Conservation (phyloP, 2,113 vertebrate genomes). For the Poicephalus meyeri region DNA sequence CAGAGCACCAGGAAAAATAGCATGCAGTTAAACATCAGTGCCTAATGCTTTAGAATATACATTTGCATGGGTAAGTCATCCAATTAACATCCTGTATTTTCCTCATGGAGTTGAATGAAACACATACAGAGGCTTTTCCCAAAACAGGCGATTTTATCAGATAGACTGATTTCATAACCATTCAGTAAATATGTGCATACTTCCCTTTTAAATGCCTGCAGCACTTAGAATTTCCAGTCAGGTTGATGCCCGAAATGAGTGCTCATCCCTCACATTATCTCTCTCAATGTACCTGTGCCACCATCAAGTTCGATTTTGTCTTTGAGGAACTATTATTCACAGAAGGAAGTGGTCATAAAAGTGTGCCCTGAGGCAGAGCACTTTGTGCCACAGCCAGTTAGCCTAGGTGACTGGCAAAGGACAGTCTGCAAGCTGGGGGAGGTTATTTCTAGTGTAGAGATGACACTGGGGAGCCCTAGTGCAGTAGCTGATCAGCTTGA, state of each 20-base stretch:
- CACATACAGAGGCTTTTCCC: background rate
- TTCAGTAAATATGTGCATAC: background rate
- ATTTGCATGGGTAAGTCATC: background rate
- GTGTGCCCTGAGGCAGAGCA: background rate
- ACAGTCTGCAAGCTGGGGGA: background rate
- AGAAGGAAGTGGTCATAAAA: background rate
- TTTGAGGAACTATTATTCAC: background rate
- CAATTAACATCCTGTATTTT: background rate
- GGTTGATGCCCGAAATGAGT: background rate
- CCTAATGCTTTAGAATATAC: background rate
- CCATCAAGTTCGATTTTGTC: background rate
- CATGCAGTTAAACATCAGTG: background rate
- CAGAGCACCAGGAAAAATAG: background rate
- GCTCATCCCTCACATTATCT: background rate
- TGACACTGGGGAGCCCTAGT: background rate
- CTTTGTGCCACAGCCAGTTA: background rate
- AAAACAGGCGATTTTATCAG: background rate
- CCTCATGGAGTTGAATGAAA: background rate
- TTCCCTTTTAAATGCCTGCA: background rate
- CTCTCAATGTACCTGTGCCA: background rate
- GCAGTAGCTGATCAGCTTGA: background rate
- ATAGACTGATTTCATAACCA: background rate
- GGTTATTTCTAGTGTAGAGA: background rate
- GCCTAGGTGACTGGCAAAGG: background rate
- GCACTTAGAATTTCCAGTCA: background rate